Percentiles rank a stretch among this genome's conserved stretches.
These are phyloP conservation scores for Phalacrocorax pelagicus DNA, from an alignment of 2,113 vertebrate species.

Conservation along the genomic window DNA sequence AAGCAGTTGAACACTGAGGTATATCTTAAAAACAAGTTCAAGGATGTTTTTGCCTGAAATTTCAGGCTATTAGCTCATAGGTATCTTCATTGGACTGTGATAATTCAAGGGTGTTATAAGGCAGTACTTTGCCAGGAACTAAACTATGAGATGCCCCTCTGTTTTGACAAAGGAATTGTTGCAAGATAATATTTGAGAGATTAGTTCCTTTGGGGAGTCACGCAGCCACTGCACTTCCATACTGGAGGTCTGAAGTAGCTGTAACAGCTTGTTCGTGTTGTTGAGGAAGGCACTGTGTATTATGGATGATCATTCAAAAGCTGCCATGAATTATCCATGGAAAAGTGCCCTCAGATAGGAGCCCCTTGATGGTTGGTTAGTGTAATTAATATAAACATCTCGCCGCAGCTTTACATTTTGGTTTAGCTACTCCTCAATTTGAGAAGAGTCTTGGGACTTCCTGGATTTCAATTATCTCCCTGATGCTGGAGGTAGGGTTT, in stretches of 20 bases:
- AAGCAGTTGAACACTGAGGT: not conserved
- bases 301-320: conserved; percentile 11
- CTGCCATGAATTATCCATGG: conserved; percentile 47
- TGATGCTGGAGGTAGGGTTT: conserved; percentile 30
- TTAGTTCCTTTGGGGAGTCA: not conserved
- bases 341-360: conserved; percentile 34
- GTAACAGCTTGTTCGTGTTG: not conserved
- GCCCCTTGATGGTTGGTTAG: conserved; percentile 47
- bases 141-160: not conserved
- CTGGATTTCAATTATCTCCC: conserved; percentile 59
- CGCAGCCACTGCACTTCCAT: not conserved
- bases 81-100: not conserved
- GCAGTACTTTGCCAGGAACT: not conserved
- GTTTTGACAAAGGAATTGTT: not conserved
- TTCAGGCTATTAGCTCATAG: not conserved
- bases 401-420: conserved; percentile 29
- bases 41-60: not conserved
- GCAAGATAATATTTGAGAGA: not conserved
- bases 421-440: conserved; percentile 43
- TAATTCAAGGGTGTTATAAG: not conserved
- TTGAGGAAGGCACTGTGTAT: not conserved
- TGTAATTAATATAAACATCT: conserved; percentile 60
- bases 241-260: not conserved
- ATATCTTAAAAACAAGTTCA: not conserved
- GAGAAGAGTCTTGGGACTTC: conserved; percentile 56